Base-by-base conservation (phyloP, 2,888 invertebrate species). In the Agrotis exclamationis region DNA sequence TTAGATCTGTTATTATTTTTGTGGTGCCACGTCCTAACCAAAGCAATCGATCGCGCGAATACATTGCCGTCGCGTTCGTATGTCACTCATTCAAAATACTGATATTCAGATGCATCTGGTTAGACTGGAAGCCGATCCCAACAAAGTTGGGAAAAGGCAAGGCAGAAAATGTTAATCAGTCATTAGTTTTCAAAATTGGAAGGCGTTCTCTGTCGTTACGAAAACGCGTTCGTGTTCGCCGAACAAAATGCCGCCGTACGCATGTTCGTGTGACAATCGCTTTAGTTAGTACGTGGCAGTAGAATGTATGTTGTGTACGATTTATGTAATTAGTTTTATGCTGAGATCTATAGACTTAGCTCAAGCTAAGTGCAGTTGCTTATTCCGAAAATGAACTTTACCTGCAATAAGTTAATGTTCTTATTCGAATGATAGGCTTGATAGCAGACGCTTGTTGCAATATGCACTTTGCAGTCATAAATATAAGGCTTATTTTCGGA, bases 241-340 rank as follows among this genome's bases (percentile, higher is more conserved):
- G 22, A 51, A 14, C 22, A 51, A 51, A 22, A 53, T 53, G 18
- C 22, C 9, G 2, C 13, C 14, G 33, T 6, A 33, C 14, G 5
- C 33, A 5, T 33, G 56, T 56, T 56, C 20, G 33, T 33, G 0
- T 6, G 33, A 1, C 7, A 1, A 20, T 56, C 33, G 33, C n/a
- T 56, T 14, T 20, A 1, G n/a, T n/a, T 33, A 56, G 56, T 3
- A 33, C 7, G 6, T 6, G 7, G n/a, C 56, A 0, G 33, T 57
- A 75, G 45, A 57, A 51, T 47, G 33, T 70, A 48, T 48, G 4
- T 56, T 64, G 16, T 63, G 33, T 54, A 63, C n/a, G 13, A 22
- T 50, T 48, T 48, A 16, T 63, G 62, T 70, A 62, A 24, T 48
- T 33, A 33, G 33, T 33, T 33, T 33, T 33, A 33, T 5, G 33